Evolutionary conservation across 2,113 vertebrate species (phyloP).

Genomic region (Plectropomus leopardus): DNA sequence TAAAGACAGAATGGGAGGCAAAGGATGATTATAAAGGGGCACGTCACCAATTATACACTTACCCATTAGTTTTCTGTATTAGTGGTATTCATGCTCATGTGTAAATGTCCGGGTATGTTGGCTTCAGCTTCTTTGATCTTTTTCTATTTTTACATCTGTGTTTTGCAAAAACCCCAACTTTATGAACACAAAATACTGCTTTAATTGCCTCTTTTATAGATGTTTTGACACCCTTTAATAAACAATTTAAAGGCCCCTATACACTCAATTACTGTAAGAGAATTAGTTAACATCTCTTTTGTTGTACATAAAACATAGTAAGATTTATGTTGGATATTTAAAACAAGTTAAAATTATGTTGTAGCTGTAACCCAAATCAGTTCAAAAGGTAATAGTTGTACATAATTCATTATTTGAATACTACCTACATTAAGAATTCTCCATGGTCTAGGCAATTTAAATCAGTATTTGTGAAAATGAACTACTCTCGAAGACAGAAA

Average conservation of each 20-base stretch:
- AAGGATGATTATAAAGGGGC: background rate
- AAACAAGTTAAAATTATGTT: background rate
- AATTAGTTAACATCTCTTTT: background rate
- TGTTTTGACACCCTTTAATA: slow-evolving; percentile 10
- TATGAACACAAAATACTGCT: background rate
- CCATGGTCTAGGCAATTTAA: no score
- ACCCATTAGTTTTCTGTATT: no score
- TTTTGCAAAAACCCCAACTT: background rate
- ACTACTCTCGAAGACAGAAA: no score
- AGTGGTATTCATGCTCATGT: no score
- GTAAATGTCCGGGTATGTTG: background rate
- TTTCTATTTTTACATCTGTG: background rate
- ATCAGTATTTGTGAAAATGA: no score
- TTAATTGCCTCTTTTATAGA: background rate
- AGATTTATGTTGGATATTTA: background rate
- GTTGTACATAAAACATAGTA: background rate
- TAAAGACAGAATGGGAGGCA: background rate
- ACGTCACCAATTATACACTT: background rate
- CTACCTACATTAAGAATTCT: no score
- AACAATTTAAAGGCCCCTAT: background rate
- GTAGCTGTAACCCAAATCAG: background rate
- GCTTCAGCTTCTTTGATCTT: background rate
- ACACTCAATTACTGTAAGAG: background rate
- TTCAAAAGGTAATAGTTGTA: no score
- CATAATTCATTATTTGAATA: no score